Evolutionary conservation across 2,113 vertebrate species (phyloP), one percentile per base, ranked within the genome.

Genomic region (Nycticorax nycticorax): DNA sequence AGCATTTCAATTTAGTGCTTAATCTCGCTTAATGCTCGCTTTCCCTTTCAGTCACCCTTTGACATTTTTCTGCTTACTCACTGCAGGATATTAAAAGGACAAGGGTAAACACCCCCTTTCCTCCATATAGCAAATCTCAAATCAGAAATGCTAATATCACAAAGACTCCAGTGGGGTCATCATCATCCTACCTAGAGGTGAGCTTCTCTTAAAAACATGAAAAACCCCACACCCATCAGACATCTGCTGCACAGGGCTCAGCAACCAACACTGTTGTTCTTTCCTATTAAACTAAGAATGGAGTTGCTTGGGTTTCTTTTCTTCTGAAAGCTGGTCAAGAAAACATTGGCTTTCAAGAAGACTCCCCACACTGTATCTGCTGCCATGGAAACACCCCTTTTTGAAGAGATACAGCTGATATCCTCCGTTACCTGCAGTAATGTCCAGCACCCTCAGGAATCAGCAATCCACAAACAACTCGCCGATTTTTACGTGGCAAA

Each of bases 1-100:
- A 83, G 20, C 32, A 39, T 94, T 95, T 95, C 89, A 82, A 52
- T 93, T 87, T 91, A 87, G 89, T 33, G 22, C 39, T 75, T 96
- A 91, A 95, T 91, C 95, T 93, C 20, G 1, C 84, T 82, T 93
- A 95, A 92, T 84, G 84, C 86, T 71, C 60, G n/a, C 56, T 90
- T 88, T 96, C 88, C 95, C 92, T 93, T 94, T 95, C 76, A 91
- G 89, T 79, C 74, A 87, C 63, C 80, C 57, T 91, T 88, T 89
- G 73, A 93, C 85, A 71, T 90, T 95, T 79, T 96, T 88, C 78
- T 88, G 91, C 92, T 91, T 92, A 96, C 91, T 95, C 87, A 95
- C 66, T 76, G 67, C 89, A 85, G 81, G 81, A 82, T 85, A 91
- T 95, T 82, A 47, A 92, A 94, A 96, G 62, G 47, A 91, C 69